These are phyloP conservation scores for Platygyra sinensis DNA, from an alignment of 64 coral and sea anemone species.

Conservation along the genomic window DNA sequence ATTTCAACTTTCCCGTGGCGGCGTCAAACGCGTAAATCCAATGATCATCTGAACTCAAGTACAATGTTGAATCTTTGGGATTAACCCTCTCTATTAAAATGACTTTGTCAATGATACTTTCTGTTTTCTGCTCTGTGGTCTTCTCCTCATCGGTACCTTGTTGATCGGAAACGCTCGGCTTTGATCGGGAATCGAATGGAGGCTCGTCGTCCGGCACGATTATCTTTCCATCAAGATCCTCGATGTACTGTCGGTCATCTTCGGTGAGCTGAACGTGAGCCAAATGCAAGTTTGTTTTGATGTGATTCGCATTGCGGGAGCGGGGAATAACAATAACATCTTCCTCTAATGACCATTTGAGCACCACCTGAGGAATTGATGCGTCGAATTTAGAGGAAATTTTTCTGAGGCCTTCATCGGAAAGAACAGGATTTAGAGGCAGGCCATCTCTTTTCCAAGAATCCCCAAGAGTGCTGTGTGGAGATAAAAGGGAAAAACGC, in stretches of 20 bases:
- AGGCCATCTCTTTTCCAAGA: conserved; percentile 73
- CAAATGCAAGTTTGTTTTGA: conserved; percentile 86
- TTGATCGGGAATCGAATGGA: conserved; percentile 27
- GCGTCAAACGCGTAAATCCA: conserved; percentile 93
- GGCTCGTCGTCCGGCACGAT: conserved; percentile 44
- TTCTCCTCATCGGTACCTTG: conserved; percentile 2
- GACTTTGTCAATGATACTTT: conserved; percentile 44
- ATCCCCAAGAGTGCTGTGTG: conserved; percentile 68
- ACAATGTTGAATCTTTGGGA: conserved; percentile 67
- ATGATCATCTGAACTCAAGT: conserved; percentile 89
- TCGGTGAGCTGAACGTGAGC: conserved; percentile 65
- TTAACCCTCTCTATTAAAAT: conserved; percentile 41
- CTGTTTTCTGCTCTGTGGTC: neutral
- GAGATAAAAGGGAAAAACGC: too few species aligned
- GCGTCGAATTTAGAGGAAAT: conserved; percentile 84
- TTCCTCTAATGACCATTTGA: conserved; percentile 85
- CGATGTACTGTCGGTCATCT: conserved; percentile 54
- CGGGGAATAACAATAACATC: conserved; percentile 81
- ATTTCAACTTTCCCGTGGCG: conserved; percentile 68
- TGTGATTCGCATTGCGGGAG: conserved; percentile 88
- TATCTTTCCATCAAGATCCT: conserved; percentile 74
- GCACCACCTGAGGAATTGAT: conserved; percentile 79
- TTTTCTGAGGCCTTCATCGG: conserved; percentile 56
- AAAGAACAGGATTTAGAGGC: conserved; percentile 73
- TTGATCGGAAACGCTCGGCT: conserved; percentile 1